These are phyloP conservation scores for Drosophila fuyamai DNA, from an alignment of 1,140 invertebrate genomes.

Conservation along the genomic window DNA sequence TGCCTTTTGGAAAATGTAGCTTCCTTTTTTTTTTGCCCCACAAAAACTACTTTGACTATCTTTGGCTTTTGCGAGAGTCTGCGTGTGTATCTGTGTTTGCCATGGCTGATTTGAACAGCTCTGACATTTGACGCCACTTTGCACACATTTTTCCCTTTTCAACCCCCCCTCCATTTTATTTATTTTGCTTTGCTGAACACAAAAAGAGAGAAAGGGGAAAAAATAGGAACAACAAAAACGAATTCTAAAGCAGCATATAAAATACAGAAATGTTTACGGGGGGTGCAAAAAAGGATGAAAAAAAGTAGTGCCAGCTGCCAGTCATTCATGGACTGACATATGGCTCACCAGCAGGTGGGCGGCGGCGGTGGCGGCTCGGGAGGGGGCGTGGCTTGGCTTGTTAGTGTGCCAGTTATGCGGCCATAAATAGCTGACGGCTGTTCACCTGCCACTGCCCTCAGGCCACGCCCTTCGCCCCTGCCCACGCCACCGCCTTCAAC, in stretches of 20 bases:
- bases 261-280: conserved; percentile 56
- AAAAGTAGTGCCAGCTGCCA: conserved; percentile 43
- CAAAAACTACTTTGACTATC: conserved; percentile 43
- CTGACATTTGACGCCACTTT: conserved; percentile 81
- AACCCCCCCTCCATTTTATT: conserved; percentile 22
- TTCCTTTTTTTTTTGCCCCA: conserved; percentile 40
- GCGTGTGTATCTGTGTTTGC: conserved; percentile 34
- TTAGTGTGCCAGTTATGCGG: conserved; percentile 74
- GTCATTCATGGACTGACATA: conserved; percentile 73
- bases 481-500: conserved; percentile 14
- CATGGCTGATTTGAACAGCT: conserved; percentile 72
- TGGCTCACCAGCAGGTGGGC: conserved; percentile 40
- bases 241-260: conserved; percentile 56
- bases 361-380: background rate
- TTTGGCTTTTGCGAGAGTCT: background rate
- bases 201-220: conserved; percentile 19
- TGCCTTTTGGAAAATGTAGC: conserved; percentile 64
- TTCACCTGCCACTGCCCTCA: conserved; percentile 28
- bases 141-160: conserved; percentile 30
- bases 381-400: conserved; percentile 27
- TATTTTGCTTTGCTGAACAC: conserved; percentile 38
- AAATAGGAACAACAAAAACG: conserved; percentile 40
- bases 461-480: background rate
- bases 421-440: conserved; percentile 73
- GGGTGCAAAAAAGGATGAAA: background rate